Conservation (phyloP, 1,140 invertebrate genomes). For the Teleogryllus occipitalis region DNA sequence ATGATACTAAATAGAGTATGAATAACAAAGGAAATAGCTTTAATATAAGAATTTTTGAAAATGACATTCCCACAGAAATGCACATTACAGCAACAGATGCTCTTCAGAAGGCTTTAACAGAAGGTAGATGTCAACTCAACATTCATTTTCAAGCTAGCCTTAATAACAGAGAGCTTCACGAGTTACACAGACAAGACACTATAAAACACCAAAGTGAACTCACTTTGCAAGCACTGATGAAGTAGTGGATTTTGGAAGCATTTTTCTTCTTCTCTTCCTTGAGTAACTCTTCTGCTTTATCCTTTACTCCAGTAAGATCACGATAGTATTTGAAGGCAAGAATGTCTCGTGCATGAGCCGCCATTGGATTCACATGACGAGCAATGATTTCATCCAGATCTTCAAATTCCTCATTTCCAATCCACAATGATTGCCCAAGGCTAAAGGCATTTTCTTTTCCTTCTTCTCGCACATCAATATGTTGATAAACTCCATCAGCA, state of each 20-base stretch:
- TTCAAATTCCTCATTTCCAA: conserved; percentile 88
- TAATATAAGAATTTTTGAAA: no score
- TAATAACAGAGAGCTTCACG: no score
- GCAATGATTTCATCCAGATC: conserved; percentile 99
- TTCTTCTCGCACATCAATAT: conserved; percentile 92
- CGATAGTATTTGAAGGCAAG: conserved; percentile 87
- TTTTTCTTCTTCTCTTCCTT: conserved; percentile 79
- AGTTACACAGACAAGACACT: no score
- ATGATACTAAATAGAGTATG: no score
- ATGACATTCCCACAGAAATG: no score
- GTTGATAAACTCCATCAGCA: conserved; percentile 84
- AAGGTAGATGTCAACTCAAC: no score
- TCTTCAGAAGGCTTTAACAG: no score
- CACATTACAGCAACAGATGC: no score
- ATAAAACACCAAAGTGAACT: conserved; percentile 2
- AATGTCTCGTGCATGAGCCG: conserved; percentile 80
- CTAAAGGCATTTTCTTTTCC: conserved; percentile 96
- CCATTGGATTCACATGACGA: conserved; percentile 92
- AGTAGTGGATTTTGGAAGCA: conserved; percentile 82
- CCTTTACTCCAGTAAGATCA: conserved; percentile 60
- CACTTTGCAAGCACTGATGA: conserved; percentile 72
- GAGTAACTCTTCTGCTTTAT: conserved; percentile 80
- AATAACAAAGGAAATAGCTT: no score
- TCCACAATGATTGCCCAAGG: conserved; percentile 80
- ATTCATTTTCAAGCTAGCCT: no score